These are phyloP conservation scores for Calcarius lapponicus DNA, from an alignment of 2,797 vertebrate genomes.

Conservation along the genomic window DNA sequence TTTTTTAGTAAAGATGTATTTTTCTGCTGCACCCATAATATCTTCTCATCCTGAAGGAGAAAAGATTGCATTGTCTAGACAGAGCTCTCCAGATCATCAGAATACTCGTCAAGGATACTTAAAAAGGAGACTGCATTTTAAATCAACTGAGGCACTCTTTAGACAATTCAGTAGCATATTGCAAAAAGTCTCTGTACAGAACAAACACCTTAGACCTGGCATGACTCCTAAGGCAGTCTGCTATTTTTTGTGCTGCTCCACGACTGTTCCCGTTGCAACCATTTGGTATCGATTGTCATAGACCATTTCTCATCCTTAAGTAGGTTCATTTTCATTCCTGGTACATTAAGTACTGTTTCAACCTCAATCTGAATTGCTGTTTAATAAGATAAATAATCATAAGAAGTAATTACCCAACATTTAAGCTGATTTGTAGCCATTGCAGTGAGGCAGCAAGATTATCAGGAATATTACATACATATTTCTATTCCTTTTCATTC, in stretches of 20 bases:
- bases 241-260: not conserved
- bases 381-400: slow-evolving; percentile 55
- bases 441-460: not conserved
- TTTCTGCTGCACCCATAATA: not conserved
- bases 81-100: not conserved
- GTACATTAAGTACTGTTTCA: slow-evolving; percentile 52
- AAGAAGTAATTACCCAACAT: slow-evolving; percentile 22
- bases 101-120: not conserved
- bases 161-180: not conserved
- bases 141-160: not conserved
- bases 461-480: not conserved
- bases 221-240: not conserved
- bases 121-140: not conserved
- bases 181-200: not conserved
- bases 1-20: not conserved
- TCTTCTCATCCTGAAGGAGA: not conserved
- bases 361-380: slow-evolving; percentile 6
- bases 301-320: slow-evolving; percentile 34
- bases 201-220: not conserved
- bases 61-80: not conserved
- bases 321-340: slow-evolving; percentile 32
- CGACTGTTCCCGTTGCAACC: not conserved
- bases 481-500: not conserved
- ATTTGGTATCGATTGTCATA: not conserved
- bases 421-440: slow-evolving; percentile 15